phyloP scores from a whole-genome alignment of 2,113 vertebrate species.

The Oncorhynchus keta region DNA sequence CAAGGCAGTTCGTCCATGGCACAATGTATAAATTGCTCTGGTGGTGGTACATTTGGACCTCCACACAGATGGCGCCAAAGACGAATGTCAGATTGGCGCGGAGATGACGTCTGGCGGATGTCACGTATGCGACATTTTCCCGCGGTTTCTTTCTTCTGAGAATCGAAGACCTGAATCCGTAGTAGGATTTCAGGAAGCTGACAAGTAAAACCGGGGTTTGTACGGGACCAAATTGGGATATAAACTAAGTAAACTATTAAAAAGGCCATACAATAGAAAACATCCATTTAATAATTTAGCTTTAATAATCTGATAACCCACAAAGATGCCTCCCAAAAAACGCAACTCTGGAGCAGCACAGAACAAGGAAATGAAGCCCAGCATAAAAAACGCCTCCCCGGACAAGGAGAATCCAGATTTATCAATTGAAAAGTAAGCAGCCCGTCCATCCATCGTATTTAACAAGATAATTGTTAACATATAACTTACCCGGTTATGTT shows the following conservation, averaged over 20 bases:
- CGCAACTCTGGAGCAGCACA: conserved; percentile 56
- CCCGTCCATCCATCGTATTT: background rate
- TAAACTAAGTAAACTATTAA: no score
- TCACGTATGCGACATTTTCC: conserved; percentile 60
- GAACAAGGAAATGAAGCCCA: conserved; percentile 60
- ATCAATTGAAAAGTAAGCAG: conserved; percentile 66
- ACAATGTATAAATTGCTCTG: no score
- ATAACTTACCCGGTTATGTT: no score
- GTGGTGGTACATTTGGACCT: no score
- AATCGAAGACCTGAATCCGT: background rate
- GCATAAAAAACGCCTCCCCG: conserved; percentile 45
- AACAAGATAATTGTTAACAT: background rate
- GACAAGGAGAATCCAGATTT: conserved; percentile 63
- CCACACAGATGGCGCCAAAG: no score
- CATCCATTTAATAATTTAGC: background rate
- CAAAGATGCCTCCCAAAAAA: conserved; percentile 74
- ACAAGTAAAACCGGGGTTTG: background rate
- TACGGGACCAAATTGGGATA: conserved; percentile 8
- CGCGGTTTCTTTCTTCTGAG: conserved; percentile 58
- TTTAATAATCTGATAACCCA: background rate
- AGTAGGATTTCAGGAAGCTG: background rate
- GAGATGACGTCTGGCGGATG: conserved; percentile 46
- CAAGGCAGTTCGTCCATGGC: no score
- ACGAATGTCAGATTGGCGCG: no score
- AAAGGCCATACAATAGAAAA: background rate